Evolutionary conservation across 2,888 invertebrate genomes (phyloP), one percentile per base, ranked within the genome.

Genomic region (Nomada ruficornis): DNA sequence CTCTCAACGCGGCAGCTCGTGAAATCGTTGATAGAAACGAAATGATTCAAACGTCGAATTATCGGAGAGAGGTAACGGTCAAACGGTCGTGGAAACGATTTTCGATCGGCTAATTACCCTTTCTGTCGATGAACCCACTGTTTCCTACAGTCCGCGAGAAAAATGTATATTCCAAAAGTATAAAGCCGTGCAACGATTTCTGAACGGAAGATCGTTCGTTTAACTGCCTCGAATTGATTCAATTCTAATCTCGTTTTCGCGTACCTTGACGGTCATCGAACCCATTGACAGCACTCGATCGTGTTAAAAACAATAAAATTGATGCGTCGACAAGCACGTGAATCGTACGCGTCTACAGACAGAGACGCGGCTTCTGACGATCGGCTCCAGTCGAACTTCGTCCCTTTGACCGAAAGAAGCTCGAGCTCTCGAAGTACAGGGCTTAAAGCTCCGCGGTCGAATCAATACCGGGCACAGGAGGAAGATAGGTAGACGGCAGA

Each of bases 361-460:
- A 5, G 26, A 10, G n/a, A 23, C 55, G 18, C 26, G 59, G 11
- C 44, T 76, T 70, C 60, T 47, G 65, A 13, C 26, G 47, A 60
- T 1, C 54, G 55, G 44, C 29, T 15, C 42, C 52, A 62, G 29
- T 65, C 64, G 57, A 70, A 36, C 18, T 20, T 67, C 54, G 80
- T 81, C 81, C 71, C 64, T 86, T 72, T 74, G 86, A 72, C 69
- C 74, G 78, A 80, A 77, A 80, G 83, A 80, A 75, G 79, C 65
- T 77, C 70, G 69, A 26, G 68, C 65, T 64, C 71, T 80, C 62
- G 73, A 75, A 81, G 71, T 63, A 18, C 29, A 13, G 77, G 72
- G 77, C 81, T 88, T 77, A 81, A 87, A 86, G 76, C 79, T 82
- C 36, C 72, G 74, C 82, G 77, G 82, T 85, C 74, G 86, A 88